phyloP scores from a whole-genome alignment of 2,888 invertebrate species.

The Diachrysia chrysitis region DNA sequence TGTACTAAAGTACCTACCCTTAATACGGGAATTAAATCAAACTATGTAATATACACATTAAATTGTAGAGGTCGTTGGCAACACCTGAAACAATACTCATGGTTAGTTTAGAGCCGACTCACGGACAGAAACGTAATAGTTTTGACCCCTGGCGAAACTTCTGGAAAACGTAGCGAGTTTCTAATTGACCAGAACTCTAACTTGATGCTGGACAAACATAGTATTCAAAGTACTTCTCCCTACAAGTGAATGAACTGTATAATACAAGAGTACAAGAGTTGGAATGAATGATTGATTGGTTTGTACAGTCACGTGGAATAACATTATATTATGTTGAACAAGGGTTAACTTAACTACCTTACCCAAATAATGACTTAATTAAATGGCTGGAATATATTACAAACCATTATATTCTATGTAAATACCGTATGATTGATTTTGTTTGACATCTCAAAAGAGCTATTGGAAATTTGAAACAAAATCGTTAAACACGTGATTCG shows the following conservation, averaged over 20 bases:
- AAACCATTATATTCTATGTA: neutral
- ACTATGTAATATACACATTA: neutral
- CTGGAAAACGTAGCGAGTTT: slow-evolving; percentile 36
- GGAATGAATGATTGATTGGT: neutral
- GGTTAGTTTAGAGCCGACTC: slow-evolving; percentile 52
- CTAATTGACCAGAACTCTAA: slow-evolving; percentile 57
- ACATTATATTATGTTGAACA: neutral
- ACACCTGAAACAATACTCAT: slow-evolving; percentile 35
- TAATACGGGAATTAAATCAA: neutral
- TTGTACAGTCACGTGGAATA: neutral
- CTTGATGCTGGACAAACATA: slow-evolving; percentile 43
- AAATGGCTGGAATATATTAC: neutral
- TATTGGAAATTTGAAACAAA: neutral
- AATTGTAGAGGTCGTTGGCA: neutral
- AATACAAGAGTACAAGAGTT: neutral
- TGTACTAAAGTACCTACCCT: neutral
- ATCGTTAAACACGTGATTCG: too few relatives aligned
- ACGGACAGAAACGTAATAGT: slow-evolving; percentile 52
- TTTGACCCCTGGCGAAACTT: slow-evolving; percentile 49
- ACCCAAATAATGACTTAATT: neutral
- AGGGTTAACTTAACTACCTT: neutral
- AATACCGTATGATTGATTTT: neutral
- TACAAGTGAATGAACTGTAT: neutral
- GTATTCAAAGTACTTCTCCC: slow-evolving; percentile 5
- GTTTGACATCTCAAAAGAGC: neutral